Conservation (phyloP, 2,113 vertebrate species). For the Seriola dumerili region DNA sequence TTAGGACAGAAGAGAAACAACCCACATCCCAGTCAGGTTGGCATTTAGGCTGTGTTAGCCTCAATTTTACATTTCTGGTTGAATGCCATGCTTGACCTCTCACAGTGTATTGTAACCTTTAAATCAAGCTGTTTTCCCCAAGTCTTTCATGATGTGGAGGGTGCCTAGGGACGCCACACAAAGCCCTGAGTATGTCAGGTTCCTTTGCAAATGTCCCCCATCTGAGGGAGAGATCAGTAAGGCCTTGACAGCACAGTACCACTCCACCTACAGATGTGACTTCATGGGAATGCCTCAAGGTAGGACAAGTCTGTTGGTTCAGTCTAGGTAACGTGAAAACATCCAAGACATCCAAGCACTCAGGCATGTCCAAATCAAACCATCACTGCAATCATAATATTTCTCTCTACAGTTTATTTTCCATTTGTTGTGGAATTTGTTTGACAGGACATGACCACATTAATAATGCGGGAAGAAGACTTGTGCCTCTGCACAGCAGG, state of each 20-base stretch:
- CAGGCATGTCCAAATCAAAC: slow-evolving; percentile 5
- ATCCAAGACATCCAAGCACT: not conserved
- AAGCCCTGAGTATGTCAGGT: slow-evolving; percentile 34
- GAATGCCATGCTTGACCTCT: slow-evolving; percentile 45
- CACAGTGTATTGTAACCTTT: slow-evolving; percentile 36
- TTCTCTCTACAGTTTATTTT: slow-evolving; percentile 21
- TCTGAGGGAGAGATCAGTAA: slow-evolving; percentile 70
- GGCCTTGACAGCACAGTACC: slow-evolving; percentile 81
- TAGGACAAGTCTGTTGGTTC: slow-evolving; percentile 47
- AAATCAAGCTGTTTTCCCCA: slow-evolving; percentile 31
- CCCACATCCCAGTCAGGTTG: slow-evolving; percentile 81
- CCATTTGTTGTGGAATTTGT: not conserved
- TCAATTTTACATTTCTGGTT: slow-evolving; percentile 40
- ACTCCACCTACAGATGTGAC: slow-evolving; percentile 83
- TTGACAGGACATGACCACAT: slow-evolving; percentile 71
- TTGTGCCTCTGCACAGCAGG: slow-evolving; percentile 57
- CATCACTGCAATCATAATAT: not conserved
- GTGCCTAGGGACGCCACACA: slow-evolving; percentile 59
- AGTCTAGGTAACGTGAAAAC: not conserved
- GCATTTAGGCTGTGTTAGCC: slow-evolving; percentile 22
- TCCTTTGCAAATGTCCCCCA: slow-evolving; percentile 64
- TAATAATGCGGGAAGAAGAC: slow-evolving; percentile 55
- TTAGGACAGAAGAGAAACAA: slow-evolving; percentile 76
- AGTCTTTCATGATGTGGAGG: slow-evolving; percentile 81
- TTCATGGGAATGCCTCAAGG: slow-evolving; percentile 84